phyloP scores from a whole-genome alignment of 2,113 vertebrate species.

The Seriola aureovittata region DNA sequence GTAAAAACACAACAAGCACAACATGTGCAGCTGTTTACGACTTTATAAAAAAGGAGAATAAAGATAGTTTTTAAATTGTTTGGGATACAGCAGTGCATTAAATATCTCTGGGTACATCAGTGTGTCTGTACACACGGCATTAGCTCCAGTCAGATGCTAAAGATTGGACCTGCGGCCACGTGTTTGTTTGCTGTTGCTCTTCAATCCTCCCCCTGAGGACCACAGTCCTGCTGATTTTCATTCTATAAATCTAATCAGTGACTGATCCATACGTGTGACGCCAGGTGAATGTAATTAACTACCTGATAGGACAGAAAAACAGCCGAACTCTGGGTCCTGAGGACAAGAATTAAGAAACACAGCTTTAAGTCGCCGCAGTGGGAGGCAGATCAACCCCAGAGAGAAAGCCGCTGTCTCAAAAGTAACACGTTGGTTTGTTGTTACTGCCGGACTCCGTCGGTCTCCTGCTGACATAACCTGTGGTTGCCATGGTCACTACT shows the following conservation, averaged over 20 bases:
- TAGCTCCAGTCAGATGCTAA: slow-evolving; percentile 29
- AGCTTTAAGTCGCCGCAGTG: slow-evolving; percentile 18
- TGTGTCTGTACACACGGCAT: slow-evolving; percentile 34
- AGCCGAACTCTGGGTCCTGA: slow-evolving; percentile 31
- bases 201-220: slow-evolving; percentile 27
- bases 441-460: neutral
- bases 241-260: slow-evolving; percentile 67
- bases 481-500: too few species aligned
- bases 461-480: neutral
- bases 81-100: slow-evolving; percentile 19
- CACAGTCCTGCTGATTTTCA: slow-evolving; percentile 52
- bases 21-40: neutral
- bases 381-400: neutral
- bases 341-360: slow-evolving; percentile 53
- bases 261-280: slow-evolving; percentile 58
- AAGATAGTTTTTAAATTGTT: neutral
- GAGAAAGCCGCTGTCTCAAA: neutral
- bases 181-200: slow-evolving; percentile 55
- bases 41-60: neutral
- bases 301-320: slow-evolving; percentile 51
- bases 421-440: neutral
- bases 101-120: slow-evolving; percentile 31
- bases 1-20: neutral
- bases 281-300: slow-evolving; percentile 66
- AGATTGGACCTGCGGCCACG: slow-evolving; percentile 20